Evolutionary conservation across 2,797 vertebrate genomes (phyloP), one percentile per base, ranked within the genome.

Genomic region (Syncerus caffer): DNA sequence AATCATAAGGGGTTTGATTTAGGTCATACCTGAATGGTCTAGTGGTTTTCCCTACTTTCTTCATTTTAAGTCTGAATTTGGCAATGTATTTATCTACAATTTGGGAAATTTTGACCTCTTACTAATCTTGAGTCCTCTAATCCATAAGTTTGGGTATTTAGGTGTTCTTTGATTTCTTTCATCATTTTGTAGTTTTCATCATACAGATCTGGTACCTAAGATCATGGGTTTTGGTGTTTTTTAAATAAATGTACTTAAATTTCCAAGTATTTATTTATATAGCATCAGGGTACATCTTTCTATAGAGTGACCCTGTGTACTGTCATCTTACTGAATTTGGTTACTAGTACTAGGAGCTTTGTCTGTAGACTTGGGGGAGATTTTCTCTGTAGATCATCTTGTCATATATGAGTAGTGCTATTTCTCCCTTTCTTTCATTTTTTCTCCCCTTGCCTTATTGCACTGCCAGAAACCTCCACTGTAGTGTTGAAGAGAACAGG

Each of bases 121-220:
- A 31, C 47, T 31, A 79, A 21, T 47, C 29, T 51, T 79, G 78
- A 79, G 78, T 31, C 47, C 47, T 19, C 78, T 31, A 51, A 13
- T n/a, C 29, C 47, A 6, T n/a, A 47, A n/a, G 10, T 76, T 76
- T 25, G 71, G 38, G 3, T 76, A 27, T 84, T 88, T 53, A 60
- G 45, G 2, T 74, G 34, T 91, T 71, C n/a, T 95, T 89, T 96
- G 10, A 85, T 83, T 86, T 85, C 53, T 91, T 83, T 95, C 50
- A 53, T 67, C 42, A 85, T 67, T 93, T 95, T 92, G 11, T 78
- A 85, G 31, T 91, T 90, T 90, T 82, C 51, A 57, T 10, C 60
- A 85, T 85, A 82, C 38, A 93, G 23, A 60, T 88, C 45, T 94
- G 27, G 14, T 74, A 78, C 21, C 6, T 34, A 62, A 84, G 19